Evolutionary conservation across 64 coral and sea anemone species (phyloP).

Genomic region (Astreopora myriophthalma): DNA sequence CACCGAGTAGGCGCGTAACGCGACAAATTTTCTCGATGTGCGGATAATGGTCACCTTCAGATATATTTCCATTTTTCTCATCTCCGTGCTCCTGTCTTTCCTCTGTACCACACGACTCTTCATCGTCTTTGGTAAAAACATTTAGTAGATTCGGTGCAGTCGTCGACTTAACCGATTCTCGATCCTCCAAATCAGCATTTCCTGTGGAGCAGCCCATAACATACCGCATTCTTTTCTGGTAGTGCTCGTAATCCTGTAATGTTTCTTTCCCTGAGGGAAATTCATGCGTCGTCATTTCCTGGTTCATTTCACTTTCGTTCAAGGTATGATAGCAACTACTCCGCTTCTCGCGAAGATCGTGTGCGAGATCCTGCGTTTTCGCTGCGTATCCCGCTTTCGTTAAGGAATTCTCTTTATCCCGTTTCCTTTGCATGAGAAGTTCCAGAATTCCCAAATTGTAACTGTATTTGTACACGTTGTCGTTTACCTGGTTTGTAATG

Average conservation of each 20-base stretch:
- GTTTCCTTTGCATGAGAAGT: not conserved
- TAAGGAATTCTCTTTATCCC: not conserved
- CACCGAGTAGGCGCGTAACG: not conserved
- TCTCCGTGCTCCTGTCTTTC: not conserved
- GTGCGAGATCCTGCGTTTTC: not conserved
- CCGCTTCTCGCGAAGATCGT: not conserved
- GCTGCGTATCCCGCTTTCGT: not conserved
- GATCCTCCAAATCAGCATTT: not conserved
- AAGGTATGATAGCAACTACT: not conserved
- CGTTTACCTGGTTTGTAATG: not conserved
- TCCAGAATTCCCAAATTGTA: slow-evolving; percentile 34
- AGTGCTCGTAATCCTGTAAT: not conserved
- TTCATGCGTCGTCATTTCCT: not conserved
- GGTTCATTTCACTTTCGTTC: not conserved
- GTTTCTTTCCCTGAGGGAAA: not conserved
- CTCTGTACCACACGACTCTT: not conserved
- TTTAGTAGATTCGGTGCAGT: not conserved
- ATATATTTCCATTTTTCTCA: not conserved
- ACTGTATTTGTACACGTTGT: not conserved
- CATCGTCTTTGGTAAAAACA: not conserved
- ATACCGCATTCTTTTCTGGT: not conserved
- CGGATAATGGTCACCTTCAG: not conserved
- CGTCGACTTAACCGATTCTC: not conserved
- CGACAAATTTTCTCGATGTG: not conserved
- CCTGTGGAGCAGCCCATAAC: not conserved